Conservation (phyloP, 2,888 invertebrate genomes). For the Synergus laeviventris region DNA sequence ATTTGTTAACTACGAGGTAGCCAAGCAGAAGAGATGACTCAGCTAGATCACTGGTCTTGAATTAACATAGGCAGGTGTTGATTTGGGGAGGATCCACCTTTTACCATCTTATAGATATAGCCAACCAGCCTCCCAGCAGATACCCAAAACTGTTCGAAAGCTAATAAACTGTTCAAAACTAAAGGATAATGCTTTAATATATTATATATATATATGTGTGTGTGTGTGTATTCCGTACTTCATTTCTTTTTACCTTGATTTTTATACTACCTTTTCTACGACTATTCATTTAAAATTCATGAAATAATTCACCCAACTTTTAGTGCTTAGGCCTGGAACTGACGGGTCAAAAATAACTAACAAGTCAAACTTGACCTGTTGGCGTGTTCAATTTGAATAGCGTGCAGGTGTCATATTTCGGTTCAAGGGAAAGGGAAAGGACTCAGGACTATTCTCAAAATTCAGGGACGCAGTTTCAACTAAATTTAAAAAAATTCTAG, state of each 20-base stretch:
- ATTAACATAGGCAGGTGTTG: constrained; percentile 53
- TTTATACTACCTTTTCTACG: constrained; percentile 10
- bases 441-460: constrained; percentile 8
- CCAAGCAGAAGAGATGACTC: constrained; percentile 47
- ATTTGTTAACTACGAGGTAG: constrained; percentile 52
- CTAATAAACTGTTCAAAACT: not conserved
- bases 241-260: not conserved
- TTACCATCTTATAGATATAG: constrained; percentile 22
- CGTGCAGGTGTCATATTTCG: constrained; percentile 34
- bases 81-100: constrained; percentile 52
- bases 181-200: constrained; percentile 16
- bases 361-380: constrained; percentile 24
- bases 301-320: not conserved
- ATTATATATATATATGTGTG: too few species aligned
- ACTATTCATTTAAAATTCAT: constrained; percentile 40
- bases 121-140: constrained; percentile 18
- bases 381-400: constrained; percentile 23
- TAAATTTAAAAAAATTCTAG: not conserved
- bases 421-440: not conserved
- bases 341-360: constrained; percentile 1
- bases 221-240: not conserved
- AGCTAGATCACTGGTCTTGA: constrained; percentile 45
- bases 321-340: not conserved
- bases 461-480: constrained; percentile 7
- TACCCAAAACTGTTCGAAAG: constrained; percentile 7